Evolutionary conservation across 2,797 vertebrate species (phyloP).

Genomic region (Microchirus variegatus): DNA sequence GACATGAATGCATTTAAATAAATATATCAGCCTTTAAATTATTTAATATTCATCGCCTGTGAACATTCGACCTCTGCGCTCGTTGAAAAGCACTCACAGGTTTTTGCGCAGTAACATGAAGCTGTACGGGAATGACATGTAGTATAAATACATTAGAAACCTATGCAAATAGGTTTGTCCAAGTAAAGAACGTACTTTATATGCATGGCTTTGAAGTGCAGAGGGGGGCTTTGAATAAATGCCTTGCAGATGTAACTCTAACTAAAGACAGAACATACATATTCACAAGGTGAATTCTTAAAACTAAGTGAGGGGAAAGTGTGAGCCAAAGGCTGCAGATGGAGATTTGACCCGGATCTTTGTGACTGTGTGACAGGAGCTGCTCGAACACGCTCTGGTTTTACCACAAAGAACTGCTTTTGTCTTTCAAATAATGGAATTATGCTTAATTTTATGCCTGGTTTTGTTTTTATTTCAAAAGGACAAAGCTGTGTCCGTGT

Average conservation of each 20-base stretch:
- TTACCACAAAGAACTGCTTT: constrained; percentile 5
- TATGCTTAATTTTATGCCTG: background rate
- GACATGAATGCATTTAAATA: constrained; percentile 24
- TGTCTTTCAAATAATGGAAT: background rate
- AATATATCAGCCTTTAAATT: constrained; percentile 16
- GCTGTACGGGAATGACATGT: background rate
- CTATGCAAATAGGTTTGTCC: constrained; percentile 41
- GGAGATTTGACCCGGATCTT: constrained; percentile 17
- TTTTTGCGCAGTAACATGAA: background rate
- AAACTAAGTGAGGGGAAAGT: constrained; percentile 4
- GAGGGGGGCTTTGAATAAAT: constrained; percentile 33
- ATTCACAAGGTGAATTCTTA: constrained; percentile 34
- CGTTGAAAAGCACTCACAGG: background rate
- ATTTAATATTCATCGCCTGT: constrained; percentile 19
- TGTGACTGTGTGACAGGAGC: constrained; percentile 16
- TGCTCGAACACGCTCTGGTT: background rate
- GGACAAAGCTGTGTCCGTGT: background rate
- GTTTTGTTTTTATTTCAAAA: constrained; percentile 1
- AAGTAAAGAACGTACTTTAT: constrained; percentile 18
- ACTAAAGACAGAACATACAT: constrained; percentile 34
- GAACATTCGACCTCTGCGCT: constrained; percentile 6
- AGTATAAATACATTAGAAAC: constrained; percentile 9
- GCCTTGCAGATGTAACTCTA: constrained; percentile 24
- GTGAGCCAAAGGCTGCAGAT: constrained; percentile 25
- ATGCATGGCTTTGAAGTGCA: constrained; percentile 41